Conservation (phyloP, 2,113 vertebrate species). For the Cyprinodon variegatus region DNA sequence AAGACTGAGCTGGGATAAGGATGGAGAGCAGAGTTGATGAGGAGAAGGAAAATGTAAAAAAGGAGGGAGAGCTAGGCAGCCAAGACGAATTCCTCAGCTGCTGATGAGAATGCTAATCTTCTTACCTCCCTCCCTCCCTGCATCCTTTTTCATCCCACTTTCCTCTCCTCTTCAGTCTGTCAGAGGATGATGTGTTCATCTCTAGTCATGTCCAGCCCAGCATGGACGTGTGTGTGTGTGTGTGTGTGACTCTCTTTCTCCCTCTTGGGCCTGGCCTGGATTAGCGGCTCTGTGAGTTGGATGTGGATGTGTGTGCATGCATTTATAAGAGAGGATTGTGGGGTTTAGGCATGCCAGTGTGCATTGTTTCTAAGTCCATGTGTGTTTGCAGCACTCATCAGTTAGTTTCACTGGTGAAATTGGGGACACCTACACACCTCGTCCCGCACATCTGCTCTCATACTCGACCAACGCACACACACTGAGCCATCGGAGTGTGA, state of each 20-base stretch:
- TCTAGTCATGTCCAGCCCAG: conserved; percentile 67
- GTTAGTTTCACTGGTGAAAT: conserved; percentile 62
- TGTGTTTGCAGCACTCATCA: conserved; percentile 51
- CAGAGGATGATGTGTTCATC: conserved; percentile 78
- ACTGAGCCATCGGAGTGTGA: conserved; percentile 2
- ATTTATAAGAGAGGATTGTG: conserved; percentile 34
- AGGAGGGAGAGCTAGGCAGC: conserved; percentile 63
- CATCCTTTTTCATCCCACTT: conserved; percentile 49
- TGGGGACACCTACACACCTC: conserved; percentile 66
- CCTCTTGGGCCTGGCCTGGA: conserved; percentile 55
- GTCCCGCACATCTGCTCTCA: conserved; percentile 54
- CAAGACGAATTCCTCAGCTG: conserved; percentile 74
- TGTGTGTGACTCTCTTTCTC: background rate
- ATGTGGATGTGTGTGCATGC: conserved; percentile 30
- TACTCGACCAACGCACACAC: background rate
- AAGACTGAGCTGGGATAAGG: conserved; percentile 24
- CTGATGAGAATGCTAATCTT: conserved; percentile 81
- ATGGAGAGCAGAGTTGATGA: conserved; percentile 58
- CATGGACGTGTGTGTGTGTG: conserved; percentile 22
- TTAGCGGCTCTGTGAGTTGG: conserved; percentile 36
- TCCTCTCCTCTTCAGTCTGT: conserved; percentile 61
- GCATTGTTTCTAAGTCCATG: conserved; percentile 4
- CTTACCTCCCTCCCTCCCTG: conserved; percentile 33
- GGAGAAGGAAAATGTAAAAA: conserved; percentile 49
- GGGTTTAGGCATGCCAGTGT: conserved; percentile 1